These are phyloP conservation scores for Gambusia holbrooki DNA, from an alignment of 2,113 vertebrate species.

Conservation along the genomic window DNA sequence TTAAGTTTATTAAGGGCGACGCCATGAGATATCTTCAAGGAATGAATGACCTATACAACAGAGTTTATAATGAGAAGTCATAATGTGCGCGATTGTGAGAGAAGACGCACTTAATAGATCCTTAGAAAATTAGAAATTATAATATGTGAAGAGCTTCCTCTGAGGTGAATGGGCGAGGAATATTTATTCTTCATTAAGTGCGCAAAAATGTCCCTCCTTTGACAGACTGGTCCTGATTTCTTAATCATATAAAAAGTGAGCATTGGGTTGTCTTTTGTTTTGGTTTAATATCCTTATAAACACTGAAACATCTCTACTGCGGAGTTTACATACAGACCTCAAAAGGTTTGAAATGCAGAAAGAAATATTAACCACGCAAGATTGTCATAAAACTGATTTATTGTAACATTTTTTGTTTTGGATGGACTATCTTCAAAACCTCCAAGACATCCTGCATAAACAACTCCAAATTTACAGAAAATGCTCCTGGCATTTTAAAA, in stretches of 20 bases:
- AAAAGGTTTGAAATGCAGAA: not conserved
- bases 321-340: not conserved
- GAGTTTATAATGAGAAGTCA: conserved; percentile 49
- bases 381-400: not conserved
- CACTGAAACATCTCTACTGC: conserved; percentile 1
- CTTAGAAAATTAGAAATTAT: conserved; percentile 50
- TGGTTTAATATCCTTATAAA: not conserved
- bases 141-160: conserved; percentile 30
- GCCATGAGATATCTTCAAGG: conserved; percentile 42
- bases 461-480: not conserved
- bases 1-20: conserved; percentile 46
- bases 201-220: not conserved
- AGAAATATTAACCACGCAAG: not conserved
- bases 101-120: conserved; percentile 44
- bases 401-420: not conserved
- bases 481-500: not conserved
- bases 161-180: conserved; percentile 16
- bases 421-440: not conserved
- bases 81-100: conserved; percentile 54
- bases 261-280: not conserved
- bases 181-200: conserved; percentile 28
- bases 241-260: conserved; percentile 13
- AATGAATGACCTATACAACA: conserved; percentile 46
- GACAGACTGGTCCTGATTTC: conserved; percentile 19
- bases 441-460: not conserved